Evolutionary conservation across 2,797 vertebrate genomes (phyloP).

Genomic region (Furcifer pardalis): DNA sequence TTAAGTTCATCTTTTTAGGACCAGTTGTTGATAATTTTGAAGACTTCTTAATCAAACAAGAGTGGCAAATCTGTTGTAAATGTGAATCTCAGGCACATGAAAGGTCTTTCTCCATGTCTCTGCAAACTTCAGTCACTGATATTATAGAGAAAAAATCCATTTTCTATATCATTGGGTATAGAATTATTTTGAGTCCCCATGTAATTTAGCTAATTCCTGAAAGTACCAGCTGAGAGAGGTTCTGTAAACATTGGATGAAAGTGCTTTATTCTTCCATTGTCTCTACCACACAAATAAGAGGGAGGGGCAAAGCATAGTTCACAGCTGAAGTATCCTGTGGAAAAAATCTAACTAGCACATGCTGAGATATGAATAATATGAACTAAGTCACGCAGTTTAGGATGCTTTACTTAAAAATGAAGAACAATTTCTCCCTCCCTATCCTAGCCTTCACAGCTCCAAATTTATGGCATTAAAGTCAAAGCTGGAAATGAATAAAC

Average conservation of each 20-base stretch:
- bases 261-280: neutral
- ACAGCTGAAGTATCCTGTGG: neutral
- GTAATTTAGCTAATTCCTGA: neutral
- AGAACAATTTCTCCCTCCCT: neutral
- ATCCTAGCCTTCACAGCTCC: neutral
- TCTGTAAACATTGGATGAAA: neutral
- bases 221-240: neutral
- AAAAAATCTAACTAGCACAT: neutral
- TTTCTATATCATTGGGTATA: too few species aligned
- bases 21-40: conserved; percentile 13
- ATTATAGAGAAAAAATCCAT: too few species aligned
- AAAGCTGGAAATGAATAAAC: neutral
- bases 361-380: neutral
- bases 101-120: neutral
- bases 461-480: neutral
- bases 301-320: neutral
- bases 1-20: conserved; percentile 31
- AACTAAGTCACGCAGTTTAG: neutral
- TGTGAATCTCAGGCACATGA: neutral
- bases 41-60: neutral
- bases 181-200: too few species aligned
- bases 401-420: neutral
- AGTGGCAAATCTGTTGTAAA: neutral
- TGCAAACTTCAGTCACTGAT: too few species aligned
- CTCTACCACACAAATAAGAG: neutral